phyloP scores from a whole-genome alignment of 1,140 invertebrate genomes.

The Littorina saxatilis region DNA sequence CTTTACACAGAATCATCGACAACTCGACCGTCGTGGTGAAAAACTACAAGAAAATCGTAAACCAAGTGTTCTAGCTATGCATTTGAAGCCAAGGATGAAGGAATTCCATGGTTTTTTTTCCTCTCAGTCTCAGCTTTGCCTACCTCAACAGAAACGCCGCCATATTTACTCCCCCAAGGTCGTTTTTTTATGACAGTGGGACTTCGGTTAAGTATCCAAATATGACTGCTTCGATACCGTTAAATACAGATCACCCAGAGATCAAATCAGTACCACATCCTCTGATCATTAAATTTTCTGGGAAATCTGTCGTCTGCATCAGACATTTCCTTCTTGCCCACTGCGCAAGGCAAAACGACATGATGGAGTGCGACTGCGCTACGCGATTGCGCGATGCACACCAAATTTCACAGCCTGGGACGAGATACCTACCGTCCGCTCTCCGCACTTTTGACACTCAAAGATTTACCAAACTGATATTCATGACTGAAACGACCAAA shows the following conservation, averaged over 20 bases:
- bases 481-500: background rate
- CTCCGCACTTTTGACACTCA: background rate
- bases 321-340: constrained; percentile 35
- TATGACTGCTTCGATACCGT: constrained; percentile 16
- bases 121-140: background rate
- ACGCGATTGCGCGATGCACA: constrained; percentile 47
- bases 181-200: background rate
- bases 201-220: constrained; percentile 11
- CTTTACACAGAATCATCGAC: no score
- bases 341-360: constrained; percentile 45
- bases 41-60: no score
- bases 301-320: constrained; percentile 40
- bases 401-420: constrained; percentile 16
- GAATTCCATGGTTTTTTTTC: no score
- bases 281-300: constrained; percentile 6
- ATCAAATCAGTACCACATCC: no score
- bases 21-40: no score
- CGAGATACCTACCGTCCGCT: background rate
- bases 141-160: constrained; percentile 5
- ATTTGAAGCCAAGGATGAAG: no score
- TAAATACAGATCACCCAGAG: no score
- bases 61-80: no score
- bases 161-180: constrained; percentile 17
- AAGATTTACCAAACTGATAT: background rate
- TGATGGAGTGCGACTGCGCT: constrained; percentile 52